A percentile compares a stretch with the other conserved stretches of the same genome.
Evolutionary conservation across 2,888 invertebrate genomes (phyloP).

Genomic region (Molorchus minor): DNA sequence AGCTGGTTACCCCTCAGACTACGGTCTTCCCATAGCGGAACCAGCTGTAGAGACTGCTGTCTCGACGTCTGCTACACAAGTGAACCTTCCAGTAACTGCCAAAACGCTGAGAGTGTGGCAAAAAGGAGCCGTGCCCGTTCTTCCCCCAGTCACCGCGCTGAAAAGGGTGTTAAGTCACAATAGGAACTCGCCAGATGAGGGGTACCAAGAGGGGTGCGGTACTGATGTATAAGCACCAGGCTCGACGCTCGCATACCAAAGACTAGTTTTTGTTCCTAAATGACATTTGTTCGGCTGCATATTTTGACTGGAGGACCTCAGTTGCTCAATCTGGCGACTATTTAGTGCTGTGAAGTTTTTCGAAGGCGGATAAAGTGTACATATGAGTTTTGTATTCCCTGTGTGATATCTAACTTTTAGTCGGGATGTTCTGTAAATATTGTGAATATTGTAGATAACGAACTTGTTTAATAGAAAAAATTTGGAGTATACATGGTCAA

Average conservation of each 20-base stretch:
- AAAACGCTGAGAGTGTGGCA: constrained; percentile 90
- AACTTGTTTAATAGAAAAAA: constrained; percentile 41
- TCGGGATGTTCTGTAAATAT: constrained; percentile 47
- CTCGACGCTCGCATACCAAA: constrained; percentile 42
- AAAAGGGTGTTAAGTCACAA: constrained; percentile 85
- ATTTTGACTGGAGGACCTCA: constrained; percentile 17
- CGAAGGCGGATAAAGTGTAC: constrained; percentile 43
- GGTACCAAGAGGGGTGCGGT: constrained; percentile 92
- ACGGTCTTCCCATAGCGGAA: constrained; percentile 77
- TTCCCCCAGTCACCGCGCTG: constrained; percentile 85
- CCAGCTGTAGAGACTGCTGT: constrained; percentile 54
- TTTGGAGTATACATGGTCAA: constrained; percentile 58
- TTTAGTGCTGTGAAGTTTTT: constrained; percentile 46
- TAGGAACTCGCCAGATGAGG: constrained; percentile 89
- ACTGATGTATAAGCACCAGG: constrained; percentile 81
- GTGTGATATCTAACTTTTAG: constrained; percentile 51
- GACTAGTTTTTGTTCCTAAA: constrained; percentile 43
- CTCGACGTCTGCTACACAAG: constrained; percentile 62
- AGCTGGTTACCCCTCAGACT: constrained; percentile 77
- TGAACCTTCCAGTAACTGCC: constrained; percentile 68
- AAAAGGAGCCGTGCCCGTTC: constrained; percentile 81
- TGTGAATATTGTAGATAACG: constrained; percentile 49
- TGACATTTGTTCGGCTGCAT: not conserved
- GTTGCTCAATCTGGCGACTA: constrained; percentile 35
- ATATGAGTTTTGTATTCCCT: constrained; percentile 43